phyloP scores from a whole-genome alignment of 2,888 invertebrate species.

The Malacosoma neustria region DNA sequence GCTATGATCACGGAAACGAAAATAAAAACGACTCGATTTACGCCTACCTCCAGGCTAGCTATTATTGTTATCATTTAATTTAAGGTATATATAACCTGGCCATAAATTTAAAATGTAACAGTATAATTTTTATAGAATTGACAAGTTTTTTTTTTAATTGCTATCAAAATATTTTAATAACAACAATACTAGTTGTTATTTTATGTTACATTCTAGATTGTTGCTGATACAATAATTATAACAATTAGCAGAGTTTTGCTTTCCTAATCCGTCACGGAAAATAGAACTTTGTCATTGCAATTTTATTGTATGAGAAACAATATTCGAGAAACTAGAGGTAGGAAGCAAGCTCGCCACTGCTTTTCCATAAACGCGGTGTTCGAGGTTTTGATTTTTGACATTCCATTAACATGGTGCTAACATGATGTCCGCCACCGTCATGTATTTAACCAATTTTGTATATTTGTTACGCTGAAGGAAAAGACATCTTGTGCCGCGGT shows the following conservation, averaged over 20 bases:
- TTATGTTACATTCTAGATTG: not conserved
- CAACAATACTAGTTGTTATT: not conserved
- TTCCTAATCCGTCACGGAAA: not conserved
- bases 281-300: not conserved
- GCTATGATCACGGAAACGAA: slow-evolving; percentile 67
- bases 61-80: slow-evolving; percentile 2
- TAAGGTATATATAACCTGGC: no score
- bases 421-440: slow-evolving; percentile 9
- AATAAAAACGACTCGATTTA: not conserved
- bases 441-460: slow-evolving; percentile 48
- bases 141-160: not conserved
- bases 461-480: slow-evolving; percentile 46
- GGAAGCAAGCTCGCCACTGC: slow-evolving; percentile 3
- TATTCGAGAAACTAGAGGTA: not conserved
- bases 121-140: not conserved
- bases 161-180: not conserved
- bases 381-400: slow-evolving; percentile 10
- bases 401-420: slow-evolving; percentile 6
- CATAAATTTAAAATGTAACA: not conserved
- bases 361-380: slow-evolving; percentile 10
- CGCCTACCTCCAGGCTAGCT: slow-evolving; percentile 1
- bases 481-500: slow-evolving; percentile 17
- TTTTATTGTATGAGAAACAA: not conserved
- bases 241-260: not conserved
- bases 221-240: not conserved